A percentile compares a stretch with the other conserved stretches of the same genome.
phyloP scores from a whole-genome alignment of 2,888 invertebrate genomes.

The Dryocosmus kuriphilus region DNA sequence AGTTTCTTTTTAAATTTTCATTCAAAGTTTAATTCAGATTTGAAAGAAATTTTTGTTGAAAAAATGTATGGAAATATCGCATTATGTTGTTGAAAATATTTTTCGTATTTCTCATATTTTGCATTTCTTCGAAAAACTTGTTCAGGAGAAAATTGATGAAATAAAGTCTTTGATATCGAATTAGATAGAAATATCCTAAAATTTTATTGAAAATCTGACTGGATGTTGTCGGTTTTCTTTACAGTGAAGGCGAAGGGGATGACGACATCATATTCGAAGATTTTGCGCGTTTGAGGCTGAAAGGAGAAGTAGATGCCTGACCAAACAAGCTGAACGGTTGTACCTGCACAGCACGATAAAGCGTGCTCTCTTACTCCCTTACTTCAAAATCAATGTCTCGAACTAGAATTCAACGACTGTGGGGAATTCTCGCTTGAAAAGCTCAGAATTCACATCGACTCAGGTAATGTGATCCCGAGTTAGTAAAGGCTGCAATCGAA shows the following conservation, averaged over 20 bases:
- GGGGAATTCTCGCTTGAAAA: constrained; percentile 26
- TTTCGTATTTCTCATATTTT: no score
- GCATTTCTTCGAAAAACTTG: no score
- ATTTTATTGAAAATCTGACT: constrained; percentile 36
- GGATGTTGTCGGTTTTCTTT: constrained; percentile 58
- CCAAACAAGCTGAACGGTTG: constrained; percentile 36
- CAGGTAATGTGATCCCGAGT: constrained; percentile 14
- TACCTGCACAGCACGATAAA: constrained; percentile 37
- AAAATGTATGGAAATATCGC: no score
- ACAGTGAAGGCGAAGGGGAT: constrained; percentile 87
- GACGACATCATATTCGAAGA: constrained; percentile 99
- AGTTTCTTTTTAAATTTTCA: no score
- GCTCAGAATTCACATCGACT: constrained; percentile 8
- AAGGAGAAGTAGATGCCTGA: constrained; percentile 82
- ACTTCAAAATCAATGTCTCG: constrained; percentile 21
- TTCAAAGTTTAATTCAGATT: no score
- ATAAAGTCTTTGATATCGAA: constrained; percentile 17
- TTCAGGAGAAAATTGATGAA: no score
- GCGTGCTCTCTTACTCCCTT: constrained; percentile 24
- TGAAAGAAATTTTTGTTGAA: no score
- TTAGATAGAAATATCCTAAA: not conserved
- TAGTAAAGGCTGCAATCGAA: constrained; percentile 11
- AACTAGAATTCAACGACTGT: constrained; percentile 25
- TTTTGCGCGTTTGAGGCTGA: constrained; percentile 97
- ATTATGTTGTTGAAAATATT: no score